Conservation (phyloP, 1,140 invertebrate genomes). For the Gonioctena quinquepunctata region DNA sequence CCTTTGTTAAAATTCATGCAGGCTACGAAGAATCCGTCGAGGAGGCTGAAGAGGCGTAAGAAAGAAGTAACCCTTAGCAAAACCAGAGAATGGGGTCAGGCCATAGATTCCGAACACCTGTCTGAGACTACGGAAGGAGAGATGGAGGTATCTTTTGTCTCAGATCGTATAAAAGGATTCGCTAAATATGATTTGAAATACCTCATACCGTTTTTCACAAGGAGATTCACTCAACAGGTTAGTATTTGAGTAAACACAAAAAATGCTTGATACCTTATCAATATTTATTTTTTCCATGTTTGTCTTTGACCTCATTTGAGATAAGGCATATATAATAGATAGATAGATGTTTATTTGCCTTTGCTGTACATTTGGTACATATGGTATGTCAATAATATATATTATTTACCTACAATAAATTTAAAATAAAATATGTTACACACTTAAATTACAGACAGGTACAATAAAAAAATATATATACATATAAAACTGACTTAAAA, state of each 20-base stretch:
- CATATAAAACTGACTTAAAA: too few species aligned
- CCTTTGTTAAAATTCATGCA: constrained; percentile 86
- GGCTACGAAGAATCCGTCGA: constrained; percentile 59
- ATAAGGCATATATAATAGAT: too few species aligned
- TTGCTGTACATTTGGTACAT: background rate
- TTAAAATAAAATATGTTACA: too few species aligned
- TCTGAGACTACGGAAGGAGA: constrained; percentile 96
- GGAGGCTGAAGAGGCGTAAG: constrained; percentile 63
- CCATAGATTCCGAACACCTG: constrained; percentile 92
- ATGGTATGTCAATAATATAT: background rate
- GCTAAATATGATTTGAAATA: constrained; percentile 90
- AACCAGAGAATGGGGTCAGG: constrained; percentile 96
- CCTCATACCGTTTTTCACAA: constrained; percentile 93
- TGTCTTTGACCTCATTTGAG: too few species aligned
- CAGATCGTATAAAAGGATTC: constrained; percentile 78
- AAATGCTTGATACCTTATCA: background rate
- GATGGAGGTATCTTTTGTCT: constrained; percentile 74
- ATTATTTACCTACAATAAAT: too few species aligned
- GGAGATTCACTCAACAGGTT: constrained; percentile 89
- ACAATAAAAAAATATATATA: too few species aligned
- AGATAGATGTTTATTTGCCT: background rate
- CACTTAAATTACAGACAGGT: too few species aligned
- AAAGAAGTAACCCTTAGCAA: constrained; percentile 91
- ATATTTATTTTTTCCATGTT: background rate
- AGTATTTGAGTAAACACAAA: constrained; percentile 18